These are phyloP conservation scores for Phortica okadai DNA, from an alignment of 2,888 invertebrate species.

Conservation along the genomic window DNA sequence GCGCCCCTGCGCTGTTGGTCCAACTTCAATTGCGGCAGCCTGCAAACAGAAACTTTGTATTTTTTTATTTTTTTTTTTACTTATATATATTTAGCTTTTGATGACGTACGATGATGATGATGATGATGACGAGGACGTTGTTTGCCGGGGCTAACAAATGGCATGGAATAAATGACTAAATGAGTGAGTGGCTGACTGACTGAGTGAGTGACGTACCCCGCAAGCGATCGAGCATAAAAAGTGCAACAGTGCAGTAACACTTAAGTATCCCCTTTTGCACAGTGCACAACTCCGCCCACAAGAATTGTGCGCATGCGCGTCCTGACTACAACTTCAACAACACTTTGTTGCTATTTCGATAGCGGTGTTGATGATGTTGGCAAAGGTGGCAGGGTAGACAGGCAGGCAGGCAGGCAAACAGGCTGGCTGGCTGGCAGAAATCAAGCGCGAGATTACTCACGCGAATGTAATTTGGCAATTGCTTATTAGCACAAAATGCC, in stretches of 20 bases:
- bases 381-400: background rate
- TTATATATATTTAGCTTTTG: background rate
- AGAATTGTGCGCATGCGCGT: conserved; percentile 44
- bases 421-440: conserved; percentile 26
- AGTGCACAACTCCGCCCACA: conserved; percentile 69
- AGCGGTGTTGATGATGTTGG: conserved; percentile 1
- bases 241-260: conserved; percentile 49
- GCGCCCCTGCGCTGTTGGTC: background rate
- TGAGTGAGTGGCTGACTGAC: conserved; percentile 49
- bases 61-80: background rate
- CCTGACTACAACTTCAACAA: background rate
- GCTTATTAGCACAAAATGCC: conserved; percentile 72
- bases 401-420: conserved; percentile 48
- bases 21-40: background rate
- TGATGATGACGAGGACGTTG: conserved; percentile 43
- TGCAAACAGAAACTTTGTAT: background rate
- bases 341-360: background rate
- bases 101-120: conserved; percentile 9
- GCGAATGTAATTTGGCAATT: conserved; percentile 76
- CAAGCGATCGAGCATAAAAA: conserved; percentile 44
- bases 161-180: conserved; percentile 30
- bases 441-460: conserved; percentile 72
- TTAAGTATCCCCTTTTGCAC: conserved; percentile 67
- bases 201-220: conserved; percentile 60
- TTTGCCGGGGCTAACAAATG: conserved; percentile 58